Evolutionary conservation across 2,113 vertebrate genomes (phyloP), one percentile per base, ranked within the genome.

Genomic region (Mystacornis crossleyi): DNA sequence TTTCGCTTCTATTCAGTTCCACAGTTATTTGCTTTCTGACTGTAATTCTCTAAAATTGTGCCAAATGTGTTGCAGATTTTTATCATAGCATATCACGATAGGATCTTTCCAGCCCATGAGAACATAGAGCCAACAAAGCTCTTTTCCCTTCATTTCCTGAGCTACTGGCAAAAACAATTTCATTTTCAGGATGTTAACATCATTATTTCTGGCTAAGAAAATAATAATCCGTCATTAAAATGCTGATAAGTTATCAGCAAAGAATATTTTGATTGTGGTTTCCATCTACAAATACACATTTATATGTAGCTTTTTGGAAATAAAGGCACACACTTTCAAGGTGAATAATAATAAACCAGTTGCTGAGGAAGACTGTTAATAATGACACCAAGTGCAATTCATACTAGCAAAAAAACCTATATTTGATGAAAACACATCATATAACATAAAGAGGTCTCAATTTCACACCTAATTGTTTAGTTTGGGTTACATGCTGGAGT

Each of bases 101-200:
- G 28, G 65, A 92, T 87, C 93, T 94, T 93, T 95, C 48, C 47
- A 95, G 31, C 14, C 57, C 53, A 69, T 69, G 57, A 91, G 70
- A 93, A 93, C 57, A 73, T 12, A 66, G 10, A 90, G 62, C 42
- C 62, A 90, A 96, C 66, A 95, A 95, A 97, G 72, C 21, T 36
- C 83, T 81, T 67, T 89, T 69, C 47, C 19, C 33, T 94, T 95
- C 19, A 92, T 91, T 96, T 94, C 93, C 95, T 91, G 80, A 92
- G 82, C 93, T 94, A 84, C 69, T 57, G 48, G 77, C 55, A 94
- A 94, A 94, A 95, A 67, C 61, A 91, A 89, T 91, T 96, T 93
- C 9, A 73, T 89, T 93, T 95, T 89, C 91, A 95, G 86, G 81
- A 93, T 72, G 86, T 89, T 72, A 91, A 75, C 36, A 38, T 84